Conservation (phyloP, 2,113 vertebrate genomes). For the Daphoenositta chrysoptera region DNA sequence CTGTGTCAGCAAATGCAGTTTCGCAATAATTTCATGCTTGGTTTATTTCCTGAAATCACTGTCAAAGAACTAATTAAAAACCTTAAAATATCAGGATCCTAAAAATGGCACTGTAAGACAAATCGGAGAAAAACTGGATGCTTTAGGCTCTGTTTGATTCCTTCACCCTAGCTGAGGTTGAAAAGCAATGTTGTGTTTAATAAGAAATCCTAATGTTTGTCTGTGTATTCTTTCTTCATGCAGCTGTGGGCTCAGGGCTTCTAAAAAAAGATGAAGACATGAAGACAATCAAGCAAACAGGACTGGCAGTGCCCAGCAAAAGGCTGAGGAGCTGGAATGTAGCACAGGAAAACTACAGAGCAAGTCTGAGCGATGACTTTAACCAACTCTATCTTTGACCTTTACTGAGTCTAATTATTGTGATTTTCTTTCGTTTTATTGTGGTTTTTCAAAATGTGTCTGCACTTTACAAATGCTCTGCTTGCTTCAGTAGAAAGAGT, state of each 20-base stretch:
- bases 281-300: neutral
- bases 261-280: neutral
- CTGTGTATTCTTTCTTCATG: neutral
- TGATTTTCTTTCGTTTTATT: constrained; percentile 46
- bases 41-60: neutral
- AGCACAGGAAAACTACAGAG: constrained; percentile 30
- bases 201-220: neutral
- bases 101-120: neutral
- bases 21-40: neutral
- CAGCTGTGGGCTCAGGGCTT: neutral
- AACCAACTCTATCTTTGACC: constrained; percentile 9
- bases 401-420: constrained; percentile 50
- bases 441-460: constrained; percentile 46
- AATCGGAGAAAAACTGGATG: neutral
- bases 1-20: neutral
- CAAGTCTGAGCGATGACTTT: neutral
- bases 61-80: neutral
- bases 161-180: neutral
- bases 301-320: neutral
- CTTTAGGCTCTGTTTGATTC: neutral
- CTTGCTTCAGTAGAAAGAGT: constrained; percentile 21
- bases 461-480: neutral
- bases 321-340: neutral
- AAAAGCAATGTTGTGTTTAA: neutral
- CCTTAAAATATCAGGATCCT: neutral